A percentile compares a stretch with the other conserved stretches of the same genome.
phyloP scores from a whole-genome alignment of 1,140 invertebrate species.

The Nautilus pompilius region DNA sequence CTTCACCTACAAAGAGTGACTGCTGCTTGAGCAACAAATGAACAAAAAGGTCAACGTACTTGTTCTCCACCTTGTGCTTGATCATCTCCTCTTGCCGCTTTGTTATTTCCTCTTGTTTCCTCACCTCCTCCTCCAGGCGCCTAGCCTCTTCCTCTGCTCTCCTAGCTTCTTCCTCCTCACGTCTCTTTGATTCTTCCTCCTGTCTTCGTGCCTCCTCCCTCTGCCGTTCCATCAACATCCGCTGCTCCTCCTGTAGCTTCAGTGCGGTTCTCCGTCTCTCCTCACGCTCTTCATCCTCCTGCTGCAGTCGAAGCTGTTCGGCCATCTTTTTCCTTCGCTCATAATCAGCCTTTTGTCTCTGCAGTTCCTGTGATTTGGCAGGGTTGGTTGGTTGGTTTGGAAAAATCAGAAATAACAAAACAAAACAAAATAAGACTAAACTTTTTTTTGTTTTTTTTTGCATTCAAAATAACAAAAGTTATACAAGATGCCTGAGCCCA shows the following conservation, averaged over 20 bases:
- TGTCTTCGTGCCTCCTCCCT: background rate
- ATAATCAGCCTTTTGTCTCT: slow-evolving; percentile 1
- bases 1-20: too few relatives aligned
- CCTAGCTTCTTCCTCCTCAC: background rate
- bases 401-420: too few relatives aligned
- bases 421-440: too few relatives aligned
- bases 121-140: background rate
- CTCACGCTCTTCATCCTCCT: background rate
- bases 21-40: too few relatives aligned
- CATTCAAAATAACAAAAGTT: too few relatives aligned
- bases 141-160: background rate
- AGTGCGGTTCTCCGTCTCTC: background rate
- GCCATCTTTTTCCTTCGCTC: background rate
- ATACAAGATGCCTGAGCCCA: too few relatives aligned
- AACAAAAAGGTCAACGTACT: too few relatives aligned
- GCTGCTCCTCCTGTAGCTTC: background rate
- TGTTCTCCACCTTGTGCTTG: background rate
- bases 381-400: too few relatives aligned
- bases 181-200: too few relatives aligned
- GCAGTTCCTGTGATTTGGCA: background rate
- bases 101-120: background rate
- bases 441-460: too few relatives aligned
- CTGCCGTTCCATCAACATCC: background rate
- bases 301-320: background rate
- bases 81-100: background rate